A percentile compares a stretch with the other conserved stretches of the same genome.
Evolutionary conservation across 2,888 invertebrate species (phyloP).

Genomic region (Odontocerum albicorne): DNA sequence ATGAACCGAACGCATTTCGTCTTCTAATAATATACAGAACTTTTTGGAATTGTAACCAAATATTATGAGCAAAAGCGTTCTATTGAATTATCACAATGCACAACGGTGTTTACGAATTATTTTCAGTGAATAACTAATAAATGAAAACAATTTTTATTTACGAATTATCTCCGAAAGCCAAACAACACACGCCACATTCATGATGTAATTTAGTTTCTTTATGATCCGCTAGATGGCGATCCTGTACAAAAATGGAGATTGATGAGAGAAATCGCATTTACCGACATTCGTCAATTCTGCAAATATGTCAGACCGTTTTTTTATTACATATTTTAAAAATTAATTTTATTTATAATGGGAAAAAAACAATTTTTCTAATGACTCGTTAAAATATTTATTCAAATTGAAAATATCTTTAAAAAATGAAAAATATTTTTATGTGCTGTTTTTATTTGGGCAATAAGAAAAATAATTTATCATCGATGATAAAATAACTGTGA

Average conservation of each 20-base stretch:
- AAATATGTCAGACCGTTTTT: too few species aligned
- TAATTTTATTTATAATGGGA: too few species aligned
- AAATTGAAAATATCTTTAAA: background rate
- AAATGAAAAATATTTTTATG: background rate
- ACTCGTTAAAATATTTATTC: too few species aligned
- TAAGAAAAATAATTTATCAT: background rate
- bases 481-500: background rate
- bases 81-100: constrained; percentile 10
- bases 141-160: constrained; percentile 56
- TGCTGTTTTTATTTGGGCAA: background rate
- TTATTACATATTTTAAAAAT: too few species aligned
- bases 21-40: constrained; percentile 15
- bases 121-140: constrained; percentile 23
- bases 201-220: constrained; percentile 45
- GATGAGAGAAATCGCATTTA: too few species aligned
- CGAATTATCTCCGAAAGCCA: constrained; percentile 47
- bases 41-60: constrained; percentile 15
- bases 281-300: too few species aligned
- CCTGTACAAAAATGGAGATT: too few species aligned
- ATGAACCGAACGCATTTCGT: constrained; percentile 50
- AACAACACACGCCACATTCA: constrained; percentile 64
- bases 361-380: too few species aligned
- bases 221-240: constrained; percentile 22
- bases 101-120: constrained; percentile 6
- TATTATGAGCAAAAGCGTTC: constrained; percentile 11